Percentiles rank a stretch among this genome's conserved stretches.
phyloP scores from a whole-genome alignment of 2,888 invertebrate genomes.

The Acleris literana region DNA sequence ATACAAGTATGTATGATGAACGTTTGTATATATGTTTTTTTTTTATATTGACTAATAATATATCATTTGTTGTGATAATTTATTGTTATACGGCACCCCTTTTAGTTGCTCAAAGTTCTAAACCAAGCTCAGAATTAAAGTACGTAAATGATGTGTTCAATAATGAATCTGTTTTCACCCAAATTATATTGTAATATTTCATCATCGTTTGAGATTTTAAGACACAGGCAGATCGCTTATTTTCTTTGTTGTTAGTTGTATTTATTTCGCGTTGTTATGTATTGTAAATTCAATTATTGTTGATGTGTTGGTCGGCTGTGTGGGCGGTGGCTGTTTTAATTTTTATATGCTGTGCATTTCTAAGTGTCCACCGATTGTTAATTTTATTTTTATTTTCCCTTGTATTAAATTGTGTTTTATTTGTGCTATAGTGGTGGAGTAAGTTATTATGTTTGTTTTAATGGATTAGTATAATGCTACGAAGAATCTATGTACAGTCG shows the following conservation, averaged over 20 bases:
- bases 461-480: too few relatives aligned
- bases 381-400: conserved; percentile 8
- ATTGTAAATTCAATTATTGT: conserved; percentile 33
- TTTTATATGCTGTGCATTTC: conserved; percentile 29
- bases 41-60: too few relatives aligned
- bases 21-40: too few relatives aligned
- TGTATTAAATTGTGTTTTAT: conserved; percentile 5
- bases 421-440: not conserved
- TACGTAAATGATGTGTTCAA: conserved; percentile 75
- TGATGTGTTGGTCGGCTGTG: conserved; percentile 32
- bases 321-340: conserved; percentile 23
- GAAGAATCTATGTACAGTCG: too few relatives aligned
- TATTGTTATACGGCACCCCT: not conserved
- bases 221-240: conserved; percentile 55
- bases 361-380: conserved; percentile 32
- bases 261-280: conserved; percentile 36
- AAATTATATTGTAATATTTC: conserved; percentile 52
- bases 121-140: conserved; percentile 54
- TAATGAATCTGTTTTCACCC: conserved; percentile 59
- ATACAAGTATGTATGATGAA: too few relatives aligned
- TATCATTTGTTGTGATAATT: too few relatives aligned
- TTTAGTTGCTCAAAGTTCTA: conserved; percentile 36
- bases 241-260: conserved; percentile 46
- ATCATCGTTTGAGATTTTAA: conserved; percentile 58
- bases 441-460: too few relatives aligned